phyloP scores from a whole-genome alignment of 2,113 vertebrate species.

The Lophura nycthemera region DNA sequence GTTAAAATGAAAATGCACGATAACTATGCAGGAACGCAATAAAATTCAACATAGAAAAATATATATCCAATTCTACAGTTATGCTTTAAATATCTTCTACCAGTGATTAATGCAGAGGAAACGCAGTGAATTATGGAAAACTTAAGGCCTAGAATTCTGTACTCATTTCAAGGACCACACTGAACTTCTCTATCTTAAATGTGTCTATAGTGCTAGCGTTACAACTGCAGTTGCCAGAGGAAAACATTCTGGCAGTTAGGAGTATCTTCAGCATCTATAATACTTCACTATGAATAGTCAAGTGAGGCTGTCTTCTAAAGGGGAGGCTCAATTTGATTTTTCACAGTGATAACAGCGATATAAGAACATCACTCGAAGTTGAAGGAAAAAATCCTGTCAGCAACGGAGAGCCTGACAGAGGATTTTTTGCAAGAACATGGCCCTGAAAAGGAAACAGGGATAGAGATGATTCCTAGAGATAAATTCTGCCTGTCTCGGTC shows the following conservation, averaged over 20 bases:
- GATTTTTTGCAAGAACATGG: neutral
- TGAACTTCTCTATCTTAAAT: neutral
- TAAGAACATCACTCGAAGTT: neutral
- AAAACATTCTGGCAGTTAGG: neutral
- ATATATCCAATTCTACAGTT: neutral
- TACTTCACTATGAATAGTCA: neutral
- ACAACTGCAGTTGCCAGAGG: neutral
- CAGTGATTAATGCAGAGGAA: neutral
- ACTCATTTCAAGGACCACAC: neutral
- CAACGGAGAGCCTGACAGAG: neutral
- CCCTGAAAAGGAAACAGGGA: neutral
- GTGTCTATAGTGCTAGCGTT: neutral
- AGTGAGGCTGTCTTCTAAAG: neutral
- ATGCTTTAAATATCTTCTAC: neutral
- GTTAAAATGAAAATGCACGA: neutral
- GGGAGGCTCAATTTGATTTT: neutral
- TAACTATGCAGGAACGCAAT: neutral
- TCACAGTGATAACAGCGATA: neutral
- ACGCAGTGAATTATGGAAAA: neutral
- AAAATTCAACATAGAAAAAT: slow-evolving; percentile 8
- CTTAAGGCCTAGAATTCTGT: slow-evolving; percentile 26
- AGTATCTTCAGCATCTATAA: neutral
- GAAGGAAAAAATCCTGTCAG: neutral
- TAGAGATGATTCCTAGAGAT: neutral
- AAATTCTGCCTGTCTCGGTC: neutral